These are phyloP conservation scores for Apomyelois bistriatella DNA, from an alignment of 2,888 invertebrate species.

Conservation along the genomic window DNA sequence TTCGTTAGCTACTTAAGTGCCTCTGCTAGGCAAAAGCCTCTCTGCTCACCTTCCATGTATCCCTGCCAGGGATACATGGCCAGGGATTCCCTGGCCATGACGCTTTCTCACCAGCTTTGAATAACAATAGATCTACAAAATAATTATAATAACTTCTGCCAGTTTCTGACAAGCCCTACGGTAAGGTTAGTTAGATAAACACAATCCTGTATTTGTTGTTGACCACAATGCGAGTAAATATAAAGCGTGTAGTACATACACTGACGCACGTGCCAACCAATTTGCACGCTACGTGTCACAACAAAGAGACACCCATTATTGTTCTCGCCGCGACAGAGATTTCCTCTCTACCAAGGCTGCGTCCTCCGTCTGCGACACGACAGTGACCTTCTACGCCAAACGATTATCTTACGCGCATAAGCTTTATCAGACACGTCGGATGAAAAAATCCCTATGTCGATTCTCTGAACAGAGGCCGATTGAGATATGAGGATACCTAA, in stretches of 20 bases:
- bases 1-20: too few relatives aligned
- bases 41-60: too few relatives aligned
- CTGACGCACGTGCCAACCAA: slow-evolving; percentile 48
- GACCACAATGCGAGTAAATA: slow-evolving; percentile 24
- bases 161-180: background rate
- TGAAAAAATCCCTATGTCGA: slow-evolving; percentile 38
- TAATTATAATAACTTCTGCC: too few relatives aligned
- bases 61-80: too few relatives aligned
- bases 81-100: too few relatives aligned
- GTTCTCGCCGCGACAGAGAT: slow-evolving; percentile 49
- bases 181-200: slow-evolving; percentile 24
- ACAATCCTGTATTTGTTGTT: slow-evolving; percentile 34
- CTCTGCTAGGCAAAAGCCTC: too few relatives aligned
- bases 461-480: slow-evolving; percentile 30
- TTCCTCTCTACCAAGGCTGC: slow-evolving; percentile 46
- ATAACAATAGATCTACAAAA: too few relatives aligned
- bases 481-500: slow-evolving; percentile 34
- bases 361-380: slow-evolving; percentile 31
- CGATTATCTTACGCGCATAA: slow-evolving; percentile 51
- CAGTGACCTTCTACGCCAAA: slow-evolving; percentile 38
- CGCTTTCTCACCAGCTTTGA: too few relatives aligned
- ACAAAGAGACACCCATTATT: slow-evolving; percentile 55
- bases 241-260: slow-evolving; percentile 18
- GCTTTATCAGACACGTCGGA: slow-evolving; percentile 27
- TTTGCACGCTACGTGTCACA: slow-evolving; percentile 50